Conservation (phyloP, 2,113 vertebrate species). For the Amia ocellicauda region DNA sequence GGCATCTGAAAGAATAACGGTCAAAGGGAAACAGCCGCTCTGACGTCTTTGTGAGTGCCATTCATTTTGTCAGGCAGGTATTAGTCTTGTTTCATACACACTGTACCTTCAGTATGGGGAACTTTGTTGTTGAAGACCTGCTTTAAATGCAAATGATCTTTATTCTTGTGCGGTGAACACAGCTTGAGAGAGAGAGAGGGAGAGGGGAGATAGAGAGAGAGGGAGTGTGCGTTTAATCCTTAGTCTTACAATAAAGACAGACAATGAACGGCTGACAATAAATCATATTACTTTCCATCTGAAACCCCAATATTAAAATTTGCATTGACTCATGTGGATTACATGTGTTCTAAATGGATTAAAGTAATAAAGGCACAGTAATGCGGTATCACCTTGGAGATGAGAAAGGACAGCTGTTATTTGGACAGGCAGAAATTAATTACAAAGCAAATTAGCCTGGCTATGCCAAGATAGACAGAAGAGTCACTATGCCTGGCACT, state of each 20-base stretch:
- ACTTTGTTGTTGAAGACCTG: neutral
- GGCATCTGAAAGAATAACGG: neutral
- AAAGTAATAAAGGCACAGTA: neutral
- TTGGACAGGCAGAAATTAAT: conserved; percentile 54
- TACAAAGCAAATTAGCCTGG: conserved; percentile 59
- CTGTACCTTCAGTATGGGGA: neutral
- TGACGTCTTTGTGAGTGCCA: neutral
- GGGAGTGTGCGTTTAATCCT: too few species aligned
- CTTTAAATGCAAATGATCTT: conserved; percentile 9
- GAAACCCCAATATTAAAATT: neutral
- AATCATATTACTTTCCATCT: neutral
- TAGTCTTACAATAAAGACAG: neutral
- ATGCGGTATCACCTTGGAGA: conserved; percentile 65
- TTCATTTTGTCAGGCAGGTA: neutral
- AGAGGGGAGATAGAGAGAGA: too few species aligned
- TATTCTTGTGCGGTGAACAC: neutral
- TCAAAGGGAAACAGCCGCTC: neutral
- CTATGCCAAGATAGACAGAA: conserved; percentile 48
- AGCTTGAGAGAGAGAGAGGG: neutral
- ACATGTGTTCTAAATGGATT: conserved; percentile 27
- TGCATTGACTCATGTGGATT: conserved; percentile 8
- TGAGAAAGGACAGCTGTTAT: conserved; percentile 61
- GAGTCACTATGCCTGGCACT: conserved; percentile 46
- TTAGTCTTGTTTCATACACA: neutral
- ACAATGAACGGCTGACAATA: neutral